Percentiles rank a stretch among this genome's conserved stretches.
Conservation (phyloP, 2,888 invertebrate species). For the Bruchidius siliquastri region DNA sequence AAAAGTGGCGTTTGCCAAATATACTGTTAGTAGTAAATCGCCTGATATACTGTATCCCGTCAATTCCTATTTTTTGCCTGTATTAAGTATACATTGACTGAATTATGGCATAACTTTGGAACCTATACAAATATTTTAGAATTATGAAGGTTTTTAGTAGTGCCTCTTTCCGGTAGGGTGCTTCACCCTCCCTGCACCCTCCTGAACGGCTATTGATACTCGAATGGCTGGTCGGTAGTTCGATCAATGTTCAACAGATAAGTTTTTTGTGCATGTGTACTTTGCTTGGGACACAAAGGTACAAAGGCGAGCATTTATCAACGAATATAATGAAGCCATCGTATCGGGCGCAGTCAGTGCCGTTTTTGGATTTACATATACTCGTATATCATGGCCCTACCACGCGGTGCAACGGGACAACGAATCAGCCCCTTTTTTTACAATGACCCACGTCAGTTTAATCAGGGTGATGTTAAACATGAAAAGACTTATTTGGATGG, state of each 20-base stretch:
- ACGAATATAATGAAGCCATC: neutral
- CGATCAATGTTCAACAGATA: neutral
- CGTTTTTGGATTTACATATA: neutral
- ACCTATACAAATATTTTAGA: no score
- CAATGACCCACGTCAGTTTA: neutral
- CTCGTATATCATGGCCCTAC: neutral
- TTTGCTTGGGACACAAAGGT: neutral
- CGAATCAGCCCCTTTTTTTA: neutral
- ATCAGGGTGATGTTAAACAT: neutral
- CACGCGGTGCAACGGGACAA: neutral
- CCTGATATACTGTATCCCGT: no score
- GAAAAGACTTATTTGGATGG: neutral
- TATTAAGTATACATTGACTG: no score
- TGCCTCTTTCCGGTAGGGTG: no score
- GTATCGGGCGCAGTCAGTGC: neutral
- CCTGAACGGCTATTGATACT: no score
- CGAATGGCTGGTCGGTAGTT: neutral
- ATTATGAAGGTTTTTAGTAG: no score
- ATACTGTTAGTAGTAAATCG: no score
- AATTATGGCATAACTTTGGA: no score
- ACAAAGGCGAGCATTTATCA: neutral
- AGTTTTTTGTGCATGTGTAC: neutral
- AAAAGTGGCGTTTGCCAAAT: no score
- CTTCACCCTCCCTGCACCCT: no score
- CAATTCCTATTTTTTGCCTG: no score